Conservation (phyloP, 1,140 invertebrate genomes). For the Sitobion miscanthi region DNA sequence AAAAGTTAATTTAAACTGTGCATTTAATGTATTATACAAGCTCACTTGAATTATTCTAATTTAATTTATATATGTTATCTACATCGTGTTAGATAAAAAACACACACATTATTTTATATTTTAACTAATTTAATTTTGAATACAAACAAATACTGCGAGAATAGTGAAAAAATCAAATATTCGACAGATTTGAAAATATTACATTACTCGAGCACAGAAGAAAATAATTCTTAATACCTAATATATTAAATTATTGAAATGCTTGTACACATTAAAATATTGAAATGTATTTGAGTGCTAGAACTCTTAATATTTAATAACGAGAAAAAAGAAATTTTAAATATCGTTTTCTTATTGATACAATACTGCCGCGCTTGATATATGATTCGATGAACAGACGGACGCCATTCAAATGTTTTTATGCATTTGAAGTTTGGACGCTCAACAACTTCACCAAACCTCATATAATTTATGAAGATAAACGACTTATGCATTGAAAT, state of each 20-base stretch:
- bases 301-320: neutral
- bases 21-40: neutral
- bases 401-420: neutral
- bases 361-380: neutral
- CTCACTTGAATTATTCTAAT: neutral
- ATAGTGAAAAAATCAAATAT: no score
- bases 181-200: neutral
- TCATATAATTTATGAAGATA: neutral
- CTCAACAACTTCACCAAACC: neutral
- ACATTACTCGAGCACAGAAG: neutral
- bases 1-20: conserved; percentile 25
- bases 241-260: neutral
- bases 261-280: neutral
- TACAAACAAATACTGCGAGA: neutral
- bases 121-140: neutral
- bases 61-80: neutral
- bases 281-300: neutral
- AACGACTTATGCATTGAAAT: neutral
- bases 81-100: neutral
- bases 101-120: neutral
- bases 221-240: neutral
- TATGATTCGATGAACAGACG: neutral
- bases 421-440: neutral
- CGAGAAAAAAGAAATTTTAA: neutral
- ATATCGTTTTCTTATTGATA: neutral